These are phyloP conservation scores for Syngnathus scovelli DNA, from an alignment of 2,113 vertebrate species.

Conservation along the genomic window DNA sequence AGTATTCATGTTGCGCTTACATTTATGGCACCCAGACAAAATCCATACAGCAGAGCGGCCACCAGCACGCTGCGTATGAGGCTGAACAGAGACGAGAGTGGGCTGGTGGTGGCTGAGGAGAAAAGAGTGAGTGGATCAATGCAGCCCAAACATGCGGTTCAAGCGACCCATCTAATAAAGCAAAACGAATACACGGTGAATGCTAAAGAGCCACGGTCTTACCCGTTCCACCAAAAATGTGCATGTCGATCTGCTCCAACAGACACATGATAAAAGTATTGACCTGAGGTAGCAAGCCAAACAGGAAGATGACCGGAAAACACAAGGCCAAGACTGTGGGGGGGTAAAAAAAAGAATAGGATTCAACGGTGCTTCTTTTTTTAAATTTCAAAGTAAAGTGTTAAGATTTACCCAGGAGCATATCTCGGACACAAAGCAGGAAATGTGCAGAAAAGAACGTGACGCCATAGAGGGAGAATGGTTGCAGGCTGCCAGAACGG, in stretches of 20 bases:
- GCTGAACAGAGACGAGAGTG: conserved; percentile 82
- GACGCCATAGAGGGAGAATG: conserved; percentile 89
- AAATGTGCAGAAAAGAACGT: conserved; percentile 84
- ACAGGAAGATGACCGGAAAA: conserved; percentile 85
- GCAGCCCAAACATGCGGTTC: neutral
- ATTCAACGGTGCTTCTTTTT: neutral
- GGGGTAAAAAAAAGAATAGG: neutral
- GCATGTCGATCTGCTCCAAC: conserved; percentile 89
- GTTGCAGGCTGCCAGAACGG: conserved; percentile 84
- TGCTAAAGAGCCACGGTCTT: conserved; percentile 20
- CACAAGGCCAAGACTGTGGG: conserved; percentile 80
- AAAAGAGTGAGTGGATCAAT: conserved; percentile 11
- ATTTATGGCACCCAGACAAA: conserved; percentile 83
- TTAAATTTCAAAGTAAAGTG: neutral
- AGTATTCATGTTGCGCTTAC: conserved; percentile 58
- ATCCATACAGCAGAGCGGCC: conserved; percentile 81
- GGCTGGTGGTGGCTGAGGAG: conserved; percentile 82
- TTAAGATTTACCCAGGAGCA: conserved; percentile 85
- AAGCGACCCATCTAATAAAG: neutral
- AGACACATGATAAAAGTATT: conserved; percentile 91
- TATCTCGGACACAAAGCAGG: conserved; percentile 87
- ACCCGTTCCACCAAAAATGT: conserved; percentile 87
- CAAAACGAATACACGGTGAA: neutral
- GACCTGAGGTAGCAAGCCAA: conserved; percentile 87
- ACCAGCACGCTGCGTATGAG: conserved; percentile 80